Evolutionary conservation across 2,797 vertebrate genomes (phyloP).

Genomic region (Neopelma chrysocephalum): DNA sequence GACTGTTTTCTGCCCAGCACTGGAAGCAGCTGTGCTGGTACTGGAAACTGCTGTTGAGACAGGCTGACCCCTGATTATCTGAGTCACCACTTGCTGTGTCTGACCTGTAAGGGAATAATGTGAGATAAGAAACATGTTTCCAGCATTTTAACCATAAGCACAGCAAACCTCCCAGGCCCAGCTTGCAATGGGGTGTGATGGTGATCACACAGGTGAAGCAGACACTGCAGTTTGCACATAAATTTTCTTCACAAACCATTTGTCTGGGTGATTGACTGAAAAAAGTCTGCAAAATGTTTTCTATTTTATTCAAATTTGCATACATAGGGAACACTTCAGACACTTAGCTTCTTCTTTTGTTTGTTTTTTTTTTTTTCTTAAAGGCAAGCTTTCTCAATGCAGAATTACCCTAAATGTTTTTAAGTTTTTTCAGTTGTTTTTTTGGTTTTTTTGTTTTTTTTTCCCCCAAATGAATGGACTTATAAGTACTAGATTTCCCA

Average conservation of each 20-base stretch:
- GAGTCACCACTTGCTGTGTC: conserved; percentile 92
- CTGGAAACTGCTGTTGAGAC: conserved; percentile 88
- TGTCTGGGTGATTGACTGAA: neutral
- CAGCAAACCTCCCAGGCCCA: neutral
- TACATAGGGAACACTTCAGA: neutral
- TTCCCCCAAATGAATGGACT: neutral
- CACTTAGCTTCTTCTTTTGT: neutral
- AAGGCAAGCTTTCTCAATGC: neutral
- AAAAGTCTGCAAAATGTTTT: neutral
- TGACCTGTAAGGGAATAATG: conserved; percentile 74
- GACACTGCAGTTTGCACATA: neutral
- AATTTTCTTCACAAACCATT: neutral
- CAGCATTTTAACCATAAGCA: neutral
- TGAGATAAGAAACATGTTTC: neutral
- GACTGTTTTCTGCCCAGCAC: conserved; percentile 78
- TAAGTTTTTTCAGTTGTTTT: neutral
- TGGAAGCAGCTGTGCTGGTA: conserved; percentile 79
- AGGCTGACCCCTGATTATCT: conserved; percentile 93
- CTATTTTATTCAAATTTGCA: neutral
- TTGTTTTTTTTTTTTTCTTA: too few species aligned
- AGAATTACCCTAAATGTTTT: neutral
- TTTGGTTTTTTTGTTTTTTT: neutral
- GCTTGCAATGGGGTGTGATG: neutral
- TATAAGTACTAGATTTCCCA: neutral
- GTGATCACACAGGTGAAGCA: neutral